Evolutionary conservation across 2,113 vertebrate species (phyloP), one percentile per base, ranked within the genome.

Genomic region (Athene cunicularia): DNA sequence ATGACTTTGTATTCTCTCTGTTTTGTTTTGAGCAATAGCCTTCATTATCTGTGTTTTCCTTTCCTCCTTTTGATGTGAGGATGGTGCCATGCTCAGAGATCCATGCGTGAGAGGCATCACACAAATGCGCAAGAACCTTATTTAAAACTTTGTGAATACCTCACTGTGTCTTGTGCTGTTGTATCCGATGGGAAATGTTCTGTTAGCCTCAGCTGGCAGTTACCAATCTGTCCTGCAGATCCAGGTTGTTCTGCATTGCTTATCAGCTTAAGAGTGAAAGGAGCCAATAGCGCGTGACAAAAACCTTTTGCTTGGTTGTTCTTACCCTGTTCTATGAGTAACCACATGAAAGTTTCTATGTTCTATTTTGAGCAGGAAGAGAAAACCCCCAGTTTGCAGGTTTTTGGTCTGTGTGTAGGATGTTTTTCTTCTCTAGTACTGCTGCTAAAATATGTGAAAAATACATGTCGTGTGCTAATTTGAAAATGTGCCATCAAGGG

Each of bases 281-380:
- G 80, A 89, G 32, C 62, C 74, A 75, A 6, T 11, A 71, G 45
- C 27, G 76, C 19, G 5, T 91, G 86, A 92, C 37, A 93, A 92
- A 81, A 45, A 5, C 5, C 49, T 68, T 91, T 17, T 70, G 37
- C 63, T 83, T 80, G 33, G 68, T 79, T 94, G 27, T 84, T 87
- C 67, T 72, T 94, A 53, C 32, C 13, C 45, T 41, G 12, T 59
- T 86, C 68, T 79, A 0, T 0, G 3, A 80, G 72, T 90, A 97
- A 97, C 93, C 93, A 88, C 91, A 90, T 87, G 43, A 96, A 94
- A 90, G 87, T 91, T 88, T 72, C 72, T 93, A 0, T n/a, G 15
- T 74, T 92, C 91, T 97, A 88, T 97, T 97, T 94, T 90, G 76
- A 93, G 94, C 83, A 80, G 71, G 55, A 73, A n/a, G 45, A 92